Conservation (phyloP, 2,113 vertebrate genomes). For the Aldabrachelys gigantea region DNA sequence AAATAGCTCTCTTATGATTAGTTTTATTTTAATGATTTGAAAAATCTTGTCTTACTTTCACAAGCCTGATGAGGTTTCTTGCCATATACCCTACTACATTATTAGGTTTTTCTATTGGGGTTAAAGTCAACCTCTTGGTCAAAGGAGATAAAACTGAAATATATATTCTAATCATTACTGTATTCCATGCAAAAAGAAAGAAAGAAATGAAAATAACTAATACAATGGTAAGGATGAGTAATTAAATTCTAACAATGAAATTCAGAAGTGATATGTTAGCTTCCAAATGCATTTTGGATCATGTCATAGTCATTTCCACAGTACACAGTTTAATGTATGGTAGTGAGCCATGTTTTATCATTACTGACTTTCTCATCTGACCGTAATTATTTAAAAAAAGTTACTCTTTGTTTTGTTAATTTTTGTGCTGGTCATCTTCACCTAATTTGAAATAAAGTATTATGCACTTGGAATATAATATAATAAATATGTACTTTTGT, state of each 20-base stretch:
- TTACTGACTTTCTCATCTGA: not conserved
- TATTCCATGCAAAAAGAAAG: not conserved
- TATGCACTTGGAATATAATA: not conserved
- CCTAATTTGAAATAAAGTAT: not conserved
- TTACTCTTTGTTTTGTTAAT: not conserved
- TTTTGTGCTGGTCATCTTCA: not conserved
- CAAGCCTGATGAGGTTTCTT: not conserved
- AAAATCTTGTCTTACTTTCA: not conserved
- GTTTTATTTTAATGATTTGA: not conserved
- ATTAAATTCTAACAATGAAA: not conserved
- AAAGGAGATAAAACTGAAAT: not conserved
- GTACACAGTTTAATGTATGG: not conserved
- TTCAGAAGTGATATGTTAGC: not conserved
- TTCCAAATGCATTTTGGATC: not conserved
- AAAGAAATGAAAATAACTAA: not conserved
- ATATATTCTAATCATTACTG: not conserved
- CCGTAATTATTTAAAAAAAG: not conserved
- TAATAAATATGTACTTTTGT: not conserved
- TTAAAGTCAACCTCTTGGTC: not conserved
- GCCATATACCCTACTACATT: not conserved
- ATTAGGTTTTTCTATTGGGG: not conserved
- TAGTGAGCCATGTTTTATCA: not conserved
- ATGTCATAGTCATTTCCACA: not conserved
- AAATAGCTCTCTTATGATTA: not conserved
- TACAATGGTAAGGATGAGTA: not conserved